phyloP scores from a whole-genome alignment of 2,113 vertebrate species.

The Aegithalos caudatus region DNA sequence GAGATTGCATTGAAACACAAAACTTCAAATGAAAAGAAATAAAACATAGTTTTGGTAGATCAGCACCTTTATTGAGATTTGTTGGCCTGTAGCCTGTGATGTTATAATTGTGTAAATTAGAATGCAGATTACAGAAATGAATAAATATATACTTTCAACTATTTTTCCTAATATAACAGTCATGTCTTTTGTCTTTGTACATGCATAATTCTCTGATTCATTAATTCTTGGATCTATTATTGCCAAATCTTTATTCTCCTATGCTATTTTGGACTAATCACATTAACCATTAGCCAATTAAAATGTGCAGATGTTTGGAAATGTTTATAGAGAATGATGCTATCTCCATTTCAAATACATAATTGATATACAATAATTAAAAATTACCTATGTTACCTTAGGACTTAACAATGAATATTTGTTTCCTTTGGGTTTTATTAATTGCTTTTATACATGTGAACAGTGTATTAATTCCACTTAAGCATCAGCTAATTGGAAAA shows the following conservation, averaged over 20 bases:
- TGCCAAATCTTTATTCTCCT: not conserved
- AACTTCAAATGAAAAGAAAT: not conserved
- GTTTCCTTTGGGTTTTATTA: not conserved
- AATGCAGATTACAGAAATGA: not conserved
- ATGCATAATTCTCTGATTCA: not conserved
- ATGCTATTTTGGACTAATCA: not conserved
- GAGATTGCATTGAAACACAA: not conserved
- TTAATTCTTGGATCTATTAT: not conserved
- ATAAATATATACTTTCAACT: not conserved
- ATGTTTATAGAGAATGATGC: not conserved
- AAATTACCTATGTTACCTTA: not conserved
- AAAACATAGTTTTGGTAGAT: not conserved
- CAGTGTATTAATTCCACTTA: not conserved
- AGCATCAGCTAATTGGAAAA: not conserved
- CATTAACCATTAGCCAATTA: not conserved
- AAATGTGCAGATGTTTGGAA: not conserved
- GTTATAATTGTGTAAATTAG: not conserved
- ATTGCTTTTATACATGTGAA: not conserved
- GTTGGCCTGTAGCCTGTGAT: not conserved
- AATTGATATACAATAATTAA: not conserved
- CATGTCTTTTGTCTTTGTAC: not conserved
- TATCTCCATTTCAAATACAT: not conserved
- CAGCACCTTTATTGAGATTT: not conserved
- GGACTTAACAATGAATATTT: not conserved
- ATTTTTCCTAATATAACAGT: not conserved